A percentile compares a stretch with the other conserved stretches of the same genome.
Evolutionary conservation across 2,888 invertebrate species (phyloP).

Genomic region (Caenorhabditis sp.): DNA sequence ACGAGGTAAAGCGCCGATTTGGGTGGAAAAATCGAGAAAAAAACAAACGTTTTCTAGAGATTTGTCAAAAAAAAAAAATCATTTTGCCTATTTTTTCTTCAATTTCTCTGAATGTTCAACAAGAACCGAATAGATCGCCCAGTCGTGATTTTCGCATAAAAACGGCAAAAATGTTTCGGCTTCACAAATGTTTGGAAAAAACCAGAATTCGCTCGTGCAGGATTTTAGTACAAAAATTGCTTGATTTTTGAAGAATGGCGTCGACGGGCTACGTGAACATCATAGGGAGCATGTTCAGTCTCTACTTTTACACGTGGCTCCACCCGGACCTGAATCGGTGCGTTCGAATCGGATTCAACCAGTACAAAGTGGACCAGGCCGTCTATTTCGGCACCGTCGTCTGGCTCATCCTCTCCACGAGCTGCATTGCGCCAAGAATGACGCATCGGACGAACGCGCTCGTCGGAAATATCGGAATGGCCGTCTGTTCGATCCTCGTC

Average conservation of each 20-base stretch:
- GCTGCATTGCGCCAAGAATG: background rate
- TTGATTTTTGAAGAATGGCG: background rate
- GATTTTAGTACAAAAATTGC: no score
- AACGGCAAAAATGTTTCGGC: no score
- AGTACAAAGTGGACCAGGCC: constrained; percentile 7
- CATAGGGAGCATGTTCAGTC: background rate
- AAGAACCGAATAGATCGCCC: no score
- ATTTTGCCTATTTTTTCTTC: no score
- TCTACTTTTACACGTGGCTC: constrained; percentile 31
- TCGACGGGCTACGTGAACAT: background rate
- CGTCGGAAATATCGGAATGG: constrained; percentile 35
- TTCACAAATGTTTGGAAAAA: no score
- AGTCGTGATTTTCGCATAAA: no score
- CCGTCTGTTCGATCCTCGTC: constrained; percentile 17
- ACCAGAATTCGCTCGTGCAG: no score
- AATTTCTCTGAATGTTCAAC: no score
- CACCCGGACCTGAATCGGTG: constrained; percentile 5
- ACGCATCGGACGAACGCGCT: constrained; percentile 19
- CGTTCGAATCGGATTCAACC: constrained; percentile 19
- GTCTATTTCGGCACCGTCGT: constrained; percentile 16
- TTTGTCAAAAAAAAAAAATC: no score
- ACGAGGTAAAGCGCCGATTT: no score
- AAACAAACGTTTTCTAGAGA: no score
- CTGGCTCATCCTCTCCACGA: constrained; percentile 4
- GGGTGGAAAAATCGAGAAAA: no score